phyloP scores from a whole-genome alignment of 2,797 vertebrate species.

The Garrulus glandarius region DNA sequence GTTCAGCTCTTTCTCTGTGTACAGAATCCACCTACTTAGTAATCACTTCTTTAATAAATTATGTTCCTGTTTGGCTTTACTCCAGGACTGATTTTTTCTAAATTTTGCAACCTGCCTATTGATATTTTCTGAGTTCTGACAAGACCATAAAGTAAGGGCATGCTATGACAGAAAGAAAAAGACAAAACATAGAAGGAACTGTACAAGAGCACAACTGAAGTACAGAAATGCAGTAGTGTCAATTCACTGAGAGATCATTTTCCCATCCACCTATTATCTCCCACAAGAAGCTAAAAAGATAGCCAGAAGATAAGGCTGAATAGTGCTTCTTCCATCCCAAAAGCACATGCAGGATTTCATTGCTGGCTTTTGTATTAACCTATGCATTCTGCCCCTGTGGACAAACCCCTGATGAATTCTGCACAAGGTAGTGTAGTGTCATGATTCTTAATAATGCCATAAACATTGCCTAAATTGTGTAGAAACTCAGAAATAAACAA shows the following conservation, averaged over 20 bases:
- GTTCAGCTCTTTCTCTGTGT: neutral
- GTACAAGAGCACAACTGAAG: neutral
- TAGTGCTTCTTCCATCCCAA: neutral
- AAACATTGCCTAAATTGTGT: neutral
- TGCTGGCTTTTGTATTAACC: neutral
- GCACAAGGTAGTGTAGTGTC: neutral
- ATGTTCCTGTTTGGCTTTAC: neutral
- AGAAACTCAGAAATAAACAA: neutral
- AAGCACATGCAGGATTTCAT: neutral
- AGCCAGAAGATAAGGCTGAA: neutral
- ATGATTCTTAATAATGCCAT: neutral
- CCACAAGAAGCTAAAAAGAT: neutral
- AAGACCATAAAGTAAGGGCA: neutral
- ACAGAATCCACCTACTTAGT: neutral
- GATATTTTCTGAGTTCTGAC: neutral
- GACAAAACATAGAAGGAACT: neutral
- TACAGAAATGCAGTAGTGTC: neutral
- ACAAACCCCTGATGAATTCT: neutral
- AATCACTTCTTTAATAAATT: neutral
- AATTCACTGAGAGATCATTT: neutral
- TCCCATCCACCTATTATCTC: neutral
- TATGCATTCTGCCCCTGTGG: neutral
- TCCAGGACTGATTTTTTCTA: neutral
- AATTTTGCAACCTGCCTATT: neutral
- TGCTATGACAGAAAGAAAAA: neutral